A percentile compares a stretch with the other conserved stretches of the same genome.
These are phyloP conservation scores for Tipula lateralis DNA, from an alignment of 2,888 invertebrate species.

Conservation along the genomic window DNA sequence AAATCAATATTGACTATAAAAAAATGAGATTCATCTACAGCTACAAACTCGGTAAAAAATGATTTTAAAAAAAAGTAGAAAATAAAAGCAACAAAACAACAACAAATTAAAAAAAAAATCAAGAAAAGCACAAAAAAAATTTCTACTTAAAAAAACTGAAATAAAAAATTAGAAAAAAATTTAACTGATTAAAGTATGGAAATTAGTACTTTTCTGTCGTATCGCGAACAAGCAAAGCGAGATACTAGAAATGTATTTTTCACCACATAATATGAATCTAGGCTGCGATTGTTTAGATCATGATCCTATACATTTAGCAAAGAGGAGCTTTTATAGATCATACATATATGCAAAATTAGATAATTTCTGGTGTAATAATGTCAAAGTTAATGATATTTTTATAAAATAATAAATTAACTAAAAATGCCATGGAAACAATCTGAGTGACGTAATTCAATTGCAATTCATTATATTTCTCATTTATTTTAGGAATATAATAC, in stretches of 20 bases:
- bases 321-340: no score
- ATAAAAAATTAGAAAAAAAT: conserved; percentile 24
- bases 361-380: no score
- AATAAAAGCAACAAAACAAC: conserved; percentile 16
- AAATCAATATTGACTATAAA: conserved; percentile 16
- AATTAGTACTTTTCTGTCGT: not conserved
- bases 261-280: not conserved
- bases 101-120: not conserved
- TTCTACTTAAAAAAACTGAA: not conserved
- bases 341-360: no score
- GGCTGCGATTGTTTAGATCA: no score
- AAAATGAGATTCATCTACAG: conserved; percentile 20
- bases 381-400: not conserved
- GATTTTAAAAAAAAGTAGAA: not conserved
- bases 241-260: not conserved
- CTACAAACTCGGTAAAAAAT: conserved; percentile 6
- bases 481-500: conserved; percentile 19
- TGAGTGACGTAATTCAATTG: not conserved
- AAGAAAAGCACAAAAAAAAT: conserved; percentile 7
- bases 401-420: not conserved
- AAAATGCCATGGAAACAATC: not conserved
- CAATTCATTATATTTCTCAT: conserved; percentile 3
- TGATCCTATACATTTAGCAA: no score
- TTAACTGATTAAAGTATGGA: conserved; percentile 19
- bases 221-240: not conserved